phyloP scores from a whole-genome alignment of 2,888 invertebrate genomes.

The Drosophila dives region DNA sequence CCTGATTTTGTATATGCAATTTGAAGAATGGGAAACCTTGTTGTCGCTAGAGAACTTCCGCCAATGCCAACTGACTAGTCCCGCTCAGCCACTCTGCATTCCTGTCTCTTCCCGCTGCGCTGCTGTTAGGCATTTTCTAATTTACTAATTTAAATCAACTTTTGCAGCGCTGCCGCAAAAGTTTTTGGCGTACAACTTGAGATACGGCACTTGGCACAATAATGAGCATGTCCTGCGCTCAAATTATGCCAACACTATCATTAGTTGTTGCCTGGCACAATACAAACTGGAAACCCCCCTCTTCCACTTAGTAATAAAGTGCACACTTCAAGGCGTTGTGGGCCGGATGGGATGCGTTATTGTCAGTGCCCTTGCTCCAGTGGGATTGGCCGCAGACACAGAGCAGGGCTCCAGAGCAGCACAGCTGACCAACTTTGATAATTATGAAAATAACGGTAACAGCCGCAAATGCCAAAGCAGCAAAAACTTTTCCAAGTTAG shows the following conservation, averaged over 20 bases:
- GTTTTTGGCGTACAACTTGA: constrained; percentile 42
- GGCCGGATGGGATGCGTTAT: constrained; percentile 18
- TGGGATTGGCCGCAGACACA: constrained; percentile 38
- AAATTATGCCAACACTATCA: constrained; percentile 68
- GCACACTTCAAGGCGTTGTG: constrained; percentile 37
- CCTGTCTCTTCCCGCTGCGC: constrained; percentile 3
- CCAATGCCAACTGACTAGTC: constrained; percentile 42
- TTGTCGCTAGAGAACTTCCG: constrained; percentile 60
- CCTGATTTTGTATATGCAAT: constrained; percentile 56
- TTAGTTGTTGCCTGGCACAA: constrained; percentile 47
- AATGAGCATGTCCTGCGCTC: constrained; percentile 67
- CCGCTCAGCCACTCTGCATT: neutral
- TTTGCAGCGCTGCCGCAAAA: constrained; percentile 42
- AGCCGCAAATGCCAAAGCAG: constrained; percentile 47
- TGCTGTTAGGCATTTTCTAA: constrained; percentile 65
- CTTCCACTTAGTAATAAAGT: constrained; percentile 43
- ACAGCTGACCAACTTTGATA: constrained; percentile 74
- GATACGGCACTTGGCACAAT: constrained; percentile 51
- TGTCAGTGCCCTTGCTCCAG: constrained; percentile 37
- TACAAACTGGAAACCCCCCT: constrained; percentile 24
- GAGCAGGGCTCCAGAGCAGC: constrained; percentile 12
- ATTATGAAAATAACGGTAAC: constrained; percentile 64
- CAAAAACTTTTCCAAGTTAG: constrained; percentile 59
- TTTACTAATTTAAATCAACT: constrained; percentile 78
- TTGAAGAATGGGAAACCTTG: constrained; percentile 32